Percentiles rank a stretch among this genome's conserved stretches.
phyloP scores from a whole-genome alignment of 1,140 invertebrate genomes.

The Drosophila repletoides region DNA sequence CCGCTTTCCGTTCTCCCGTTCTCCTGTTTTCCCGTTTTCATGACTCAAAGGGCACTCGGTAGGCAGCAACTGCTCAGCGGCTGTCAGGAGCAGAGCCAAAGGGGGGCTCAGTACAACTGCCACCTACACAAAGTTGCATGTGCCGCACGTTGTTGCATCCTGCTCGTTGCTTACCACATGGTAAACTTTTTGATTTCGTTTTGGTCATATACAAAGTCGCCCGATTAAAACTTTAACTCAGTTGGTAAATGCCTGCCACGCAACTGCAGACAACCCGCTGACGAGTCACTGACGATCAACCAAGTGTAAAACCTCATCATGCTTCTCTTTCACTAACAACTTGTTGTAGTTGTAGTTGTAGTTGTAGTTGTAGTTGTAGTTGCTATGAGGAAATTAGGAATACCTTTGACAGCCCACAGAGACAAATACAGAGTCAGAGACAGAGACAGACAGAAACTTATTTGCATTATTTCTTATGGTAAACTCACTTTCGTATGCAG shows the following conservation, averaged over 20 bases:
- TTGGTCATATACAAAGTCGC: slow-evolving; percentile 45
- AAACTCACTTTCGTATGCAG: slow-evolving; percentile 83
- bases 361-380: too few species aligned
- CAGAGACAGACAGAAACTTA: slow-evolving; percentile 12
- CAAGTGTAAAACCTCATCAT: slow-evolving; percentile 48
- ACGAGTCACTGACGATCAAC: slow-evolving; percentile 23
- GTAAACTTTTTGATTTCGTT: slow-evolving; percentile 54
- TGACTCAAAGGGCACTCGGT: slow-evolving; percentile 12
- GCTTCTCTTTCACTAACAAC: slow-evolving; percentile 33
- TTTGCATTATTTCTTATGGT: slow-evolving; percentile 15
- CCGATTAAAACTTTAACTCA: slow-evolving; percentile 48
- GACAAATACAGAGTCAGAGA: too few species aligned
- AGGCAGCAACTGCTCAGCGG: slow-evolving; percentile 28
- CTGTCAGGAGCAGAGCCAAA: slow-evolving; percentile 24
- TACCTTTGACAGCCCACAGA: too few species aligned
- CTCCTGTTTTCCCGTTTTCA: too few species aligned
- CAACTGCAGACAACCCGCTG: slow-evolving; percentile 16
- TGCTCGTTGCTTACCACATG: slow-evolving; percentile 33
- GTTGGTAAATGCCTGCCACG: neutral
- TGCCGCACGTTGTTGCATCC: slow-evolving; percentile 38
- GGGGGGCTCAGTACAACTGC: neutral
- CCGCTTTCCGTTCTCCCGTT: too few species aligned
- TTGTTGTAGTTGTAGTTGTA: slow-evolving; percentile 1
- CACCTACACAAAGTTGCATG: slow-evolving; percentile 44
- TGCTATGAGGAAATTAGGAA: slow-evolving; percentile 12